Percentiles rank a stretch among this genome's conserved stretches.
Conservation (phyloP, 2,888 invertebrate genomes). For the Polylopha cassiicola region DNA sequence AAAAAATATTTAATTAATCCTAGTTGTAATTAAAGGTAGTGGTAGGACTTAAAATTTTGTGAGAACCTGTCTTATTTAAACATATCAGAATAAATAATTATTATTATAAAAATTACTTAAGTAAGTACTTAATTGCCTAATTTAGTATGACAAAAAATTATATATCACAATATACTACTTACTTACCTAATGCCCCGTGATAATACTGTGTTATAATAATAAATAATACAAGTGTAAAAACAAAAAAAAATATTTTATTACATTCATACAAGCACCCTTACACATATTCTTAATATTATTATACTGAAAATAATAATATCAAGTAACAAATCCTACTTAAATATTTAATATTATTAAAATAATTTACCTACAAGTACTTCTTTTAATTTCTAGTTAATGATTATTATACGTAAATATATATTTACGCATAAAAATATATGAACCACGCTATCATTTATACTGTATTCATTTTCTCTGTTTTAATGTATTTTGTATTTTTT, state of each 20-base stretch:
- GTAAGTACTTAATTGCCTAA: too few species aligned
- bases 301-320: slow-evolving; percentile 58
- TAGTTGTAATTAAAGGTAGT: too few species aligned
- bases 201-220: slow-evolving; percentile 5
- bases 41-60: too few species aligned
- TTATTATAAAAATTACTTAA: too few species aligned
- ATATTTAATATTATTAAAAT: slow-evolving; percentile 30
- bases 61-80: too few species aligned
- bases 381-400: too few species aligned
- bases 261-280: slow-evolving; percentile 47
- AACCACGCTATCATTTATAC: slow-evolving; percentile 14
- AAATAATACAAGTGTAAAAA: slow-evolving; percentile 24
- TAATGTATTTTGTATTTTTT: slow-evolving; percentile 10
- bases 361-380: too few species aligned
- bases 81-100: too few species aligned
- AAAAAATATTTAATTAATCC: too few species aligned
- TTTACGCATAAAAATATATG: slow-evolving; percentile 57
- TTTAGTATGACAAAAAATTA: too few species aligned
- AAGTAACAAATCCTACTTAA: slow-evolving; percentile 33
- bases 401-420: slow-evolving; percentile 44
- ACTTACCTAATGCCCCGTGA: too few species aligned
- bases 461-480: slow-evolving; percentile 11
- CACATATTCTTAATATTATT: slow-evolving; percentile 60
- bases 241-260: slow-evolving; percentile 33
- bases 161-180: too few species aligned